Percentiles rank a stretch among this genome's conserved stretches.
Evolutionary conservation across 2,888 invertebrate genomes (phyloP).

Genomic region (Himalopsyche tibetana): DNA sequence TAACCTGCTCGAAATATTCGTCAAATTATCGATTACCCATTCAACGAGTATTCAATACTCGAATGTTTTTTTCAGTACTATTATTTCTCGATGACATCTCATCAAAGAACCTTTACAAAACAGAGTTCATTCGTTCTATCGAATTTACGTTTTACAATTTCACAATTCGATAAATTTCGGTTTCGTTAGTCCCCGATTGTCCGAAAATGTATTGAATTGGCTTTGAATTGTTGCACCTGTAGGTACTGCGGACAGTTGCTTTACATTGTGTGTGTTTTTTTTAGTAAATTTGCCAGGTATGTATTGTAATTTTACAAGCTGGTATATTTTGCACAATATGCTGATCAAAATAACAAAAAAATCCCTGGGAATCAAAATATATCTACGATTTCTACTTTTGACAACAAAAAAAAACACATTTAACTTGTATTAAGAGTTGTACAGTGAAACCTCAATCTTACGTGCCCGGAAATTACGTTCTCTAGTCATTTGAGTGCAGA

Average conservation of each 20-base stretch:
- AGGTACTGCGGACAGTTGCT: slow-evolving; percentile 14
- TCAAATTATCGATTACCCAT: too few species aligned
- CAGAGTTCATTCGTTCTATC: not conserved
- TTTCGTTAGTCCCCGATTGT: slow-evolving; percentile 3
- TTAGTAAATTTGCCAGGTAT: not conserved
- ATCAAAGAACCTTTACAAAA: not conserved
- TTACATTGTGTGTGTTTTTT: not conserved
- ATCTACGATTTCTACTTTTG: too few species aligned
- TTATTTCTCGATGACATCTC: not conserved
- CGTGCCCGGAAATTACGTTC: too few species aligned
- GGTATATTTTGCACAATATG: not conserved
- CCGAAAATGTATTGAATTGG: slow-evolving; percentile 39
- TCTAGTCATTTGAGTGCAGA: too few species aligned
- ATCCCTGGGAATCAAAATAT: slow-evolving; percentile 16
- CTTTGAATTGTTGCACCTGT: slow-evolving; percentile 23
- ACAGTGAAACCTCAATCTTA: too few species aligned
- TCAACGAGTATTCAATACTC: too few species aligned
- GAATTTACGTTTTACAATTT: slow-evolving; percentile 18
- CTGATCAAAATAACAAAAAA: not conserved
- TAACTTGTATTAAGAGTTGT: too few species aligned
- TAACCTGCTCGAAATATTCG: not conserved
- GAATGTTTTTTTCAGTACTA: not conserved
- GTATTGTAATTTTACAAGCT: slow-evolving; percentile 8
- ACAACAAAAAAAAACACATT: too few species aligned
- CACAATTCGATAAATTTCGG: slow-evolving; percentile 16